Conservation (phyloP, 2,888 invertebrate genomes). For the Drosophila ezoana region DNA sequence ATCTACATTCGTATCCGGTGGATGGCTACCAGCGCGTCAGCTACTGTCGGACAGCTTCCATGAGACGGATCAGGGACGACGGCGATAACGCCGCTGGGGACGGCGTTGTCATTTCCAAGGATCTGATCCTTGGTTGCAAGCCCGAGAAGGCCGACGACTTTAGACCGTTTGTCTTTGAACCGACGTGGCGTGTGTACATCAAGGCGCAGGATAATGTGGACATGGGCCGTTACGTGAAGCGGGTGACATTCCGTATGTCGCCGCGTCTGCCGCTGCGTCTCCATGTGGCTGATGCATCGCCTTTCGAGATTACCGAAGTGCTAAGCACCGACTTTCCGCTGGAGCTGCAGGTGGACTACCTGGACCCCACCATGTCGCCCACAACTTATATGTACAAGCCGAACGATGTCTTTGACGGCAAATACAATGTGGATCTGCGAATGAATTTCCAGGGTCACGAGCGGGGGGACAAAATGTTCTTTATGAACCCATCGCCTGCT, state of each 20-base stretch:
- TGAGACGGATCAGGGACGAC: not conserved
- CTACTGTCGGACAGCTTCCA: slow-evolving; percentile 15
- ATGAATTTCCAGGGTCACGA: slow-evolving; percentile 61
- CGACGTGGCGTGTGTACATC: slow-evolving; percentile 66
- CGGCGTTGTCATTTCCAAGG: slow-evolving; percentile 53
- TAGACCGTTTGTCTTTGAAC: slow-evolving; percentile 51
- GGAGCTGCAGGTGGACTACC: slow-evolving; percentile 49
- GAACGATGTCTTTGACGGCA: slow-evolving; percentile 46
- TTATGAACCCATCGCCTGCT: slow-evolving; percentile 53
- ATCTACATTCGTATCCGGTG: slow-evolving; percentile 2
- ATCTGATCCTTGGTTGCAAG: slow-evolving; percentile 55
- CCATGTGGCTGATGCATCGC: slow-evolving; percentile 48
- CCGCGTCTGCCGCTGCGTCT: slow-evolving; percentile 59
- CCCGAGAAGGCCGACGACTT: slow-evolving; percentile 58
- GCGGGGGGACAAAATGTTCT: slow-evolving; percentile 57
- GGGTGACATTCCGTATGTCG: slow-evolving; percentile 59
- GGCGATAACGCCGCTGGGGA: slow-evolving; percentile 19
- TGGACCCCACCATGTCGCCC: slow-evolving; percentile 54
- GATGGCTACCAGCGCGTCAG: slow-evolving; percentile 44
- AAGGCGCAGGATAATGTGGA: slow-evolving; percentile 36
- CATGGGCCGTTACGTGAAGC: slow-evolving; percentile 53
- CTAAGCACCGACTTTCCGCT: slow-evolving; percentile 51
- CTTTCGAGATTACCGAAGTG: slow-evolving; percentile 60
- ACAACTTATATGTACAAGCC: slow-evolving; percentile 62
- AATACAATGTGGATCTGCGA: slow-evolving; percentile 49